phyloP scores from a whole-genome alignment of 2,888 invertebrate genomes.

The Agriotes lineatus region DNA sequence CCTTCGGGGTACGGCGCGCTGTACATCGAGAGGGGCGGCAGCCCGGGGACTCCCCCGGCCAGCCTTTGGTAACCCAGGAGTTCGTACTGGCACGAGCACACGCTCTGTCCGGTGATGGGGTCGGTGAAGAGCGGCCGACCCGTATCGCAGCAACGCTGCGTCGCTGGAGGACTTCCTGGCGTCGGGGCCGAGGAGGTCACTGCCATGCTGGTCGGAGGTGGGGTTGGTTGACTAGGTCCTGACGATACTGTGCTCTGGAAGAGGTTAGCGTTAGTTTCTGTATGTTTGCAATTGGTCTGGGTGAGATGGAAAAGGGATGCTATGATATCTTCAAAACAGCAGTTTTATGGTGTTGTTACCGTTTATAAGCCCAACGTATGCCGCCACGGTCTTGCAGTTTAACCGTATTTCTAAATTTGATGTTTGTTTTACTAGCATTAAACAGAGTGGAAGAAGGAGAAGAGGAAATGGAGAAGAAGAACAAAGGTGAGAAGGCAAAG shows the following conservation, averaged over 20 bases:
- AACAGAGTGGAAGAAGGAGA: no score
- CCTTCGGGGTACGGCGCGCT: slow-evolving; percentile 84
- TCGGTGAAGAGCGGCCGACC: slow-evolving; percentile 92
- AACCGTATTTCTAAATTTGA: no score
- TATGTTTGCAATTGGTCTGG: neutral
- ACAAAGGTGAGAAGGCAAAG: no score
- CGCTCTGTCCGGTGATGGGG: slow-evolving; percentile 88
- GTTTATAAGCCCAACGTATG: no score
- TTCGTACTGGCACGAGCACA: slow-evolving; percentile 93
- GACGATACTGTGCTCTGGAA: slow-evolving; percentile 63
- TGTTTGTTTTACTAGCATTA: no score
- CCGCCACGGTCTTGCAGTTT: no score
- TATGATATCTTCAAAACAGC: no score
- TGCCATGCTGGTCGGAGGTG: slow-evolving; percentile 63
- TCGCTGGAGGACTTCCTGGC: slow-evolving; percentile 68
- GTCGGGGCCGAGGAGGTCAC: slow-evolving; percentile 65
- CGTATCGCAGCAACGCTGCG: slow-evolving; percentile 88
- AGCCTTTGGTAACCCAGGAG: slow-evolving; percentile 87
- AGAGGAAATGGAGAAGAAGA: no score
- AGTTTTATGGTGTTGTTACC: no score
- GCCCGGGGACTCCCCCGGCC: slow-evolving; percentile 74
- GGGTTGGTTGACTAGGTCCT: slow-evolving; percentile 56
- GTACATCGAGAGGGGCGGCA: slow-evolving; percentile 84
- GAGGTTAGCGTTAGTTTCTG: slow-evolving; percentile 8
- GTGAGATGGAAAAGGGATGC: no score